These are phyloP conservation scores for Brachymystax lenok DNA, from an alignment of 2,797 vertebrate genomes.

Conservation along the genomic window DNA sequence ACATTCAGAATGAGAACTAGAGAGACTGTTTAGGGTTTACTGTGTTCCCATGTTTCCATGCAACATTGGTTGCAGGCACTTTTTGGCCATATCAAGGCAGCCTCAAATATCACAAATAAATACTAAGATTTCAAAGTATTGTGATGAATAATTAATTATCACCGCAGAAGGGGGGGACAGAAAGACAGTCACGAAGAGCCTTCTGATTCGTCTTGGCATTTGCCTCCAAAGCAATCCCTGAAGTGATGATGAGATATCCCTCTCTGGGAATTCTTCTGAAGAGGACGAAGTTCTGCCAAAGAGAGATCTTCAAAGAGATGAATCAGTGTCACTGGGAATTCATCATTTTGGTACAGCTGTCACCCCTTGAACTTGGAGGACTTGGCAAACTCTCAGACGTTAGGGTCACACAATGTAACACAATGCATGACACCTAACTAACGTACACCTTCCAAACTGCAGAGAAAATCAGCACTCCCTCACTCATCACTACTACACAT, in stretches of 20 bases:
- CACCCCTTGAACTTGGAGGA: background rate
- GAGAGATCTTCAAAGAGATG: background rate
- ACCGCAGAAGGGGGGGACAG: conserved; percentile 41
- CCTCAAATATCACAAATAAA: conserved; percentile 30
- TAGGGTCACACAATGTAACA: background rate
- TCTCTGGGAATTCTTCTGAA: background rate
- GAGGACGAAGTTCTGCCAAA: background rate
- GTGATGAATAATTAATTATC: conserved; percentile 41
- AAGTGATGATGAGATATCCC: background rate
- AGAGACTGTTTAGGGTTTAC: background rate
- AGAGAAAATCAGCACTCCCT: background rate
- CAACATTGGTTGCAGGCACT: background rate
- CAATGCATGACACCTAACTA: background rate
- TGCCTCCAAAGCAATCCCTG: conserved; percentile 6
- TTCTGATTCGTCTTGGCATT: conserved; percentile 46
- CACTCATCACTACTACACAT: background rate
- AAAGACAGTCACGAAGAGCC: conserved; percentile 40
- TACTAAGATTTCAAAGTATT: conserved; percentile 38
- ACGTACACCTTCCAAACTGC: background rate
- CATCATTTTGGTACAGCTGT: background rate
- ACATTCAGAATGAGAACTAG: background rate
- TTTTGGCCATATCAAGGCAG: conserved; percentile 12
- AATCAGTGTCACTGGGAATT: background rate
- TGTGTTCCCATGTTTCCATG: background rate
- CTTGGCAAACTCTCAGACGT: background rate